Evolutionary conservation across 1,140 invertebrate species (phyloP).

Genomic region (Harpegnathos saltator): DNA sequence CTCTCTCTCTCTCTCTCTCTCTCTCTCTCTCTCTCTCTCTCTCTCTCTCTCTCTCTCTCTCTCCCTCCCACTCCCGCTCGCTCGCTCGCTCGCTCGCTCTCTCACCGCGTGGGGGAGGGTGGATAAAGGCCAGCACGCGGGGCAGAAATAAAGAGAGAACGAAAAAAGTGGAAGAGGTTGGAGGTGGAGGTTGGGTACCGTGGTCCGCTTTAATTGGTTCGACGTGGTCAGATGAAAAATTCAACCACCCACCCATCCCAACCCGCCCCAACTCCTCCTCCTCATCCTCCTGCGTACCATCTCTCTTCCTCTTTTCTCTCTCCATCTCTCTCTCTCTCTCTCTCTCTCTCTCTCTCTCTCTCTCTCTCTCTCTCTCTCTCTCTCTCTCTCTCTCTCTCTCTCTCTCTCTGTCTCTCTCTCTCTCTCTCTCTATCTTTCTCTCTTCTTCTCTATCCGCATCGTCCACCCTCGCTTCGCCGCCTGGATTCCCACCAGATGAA

Average conservation of each 20-base stretch:
- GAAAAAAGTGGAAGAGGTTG: conserved; percentile 76
- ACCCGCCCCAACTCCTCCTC: conserved; percentile 42
- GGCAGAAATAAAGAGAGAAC: conserved; percentile 79
- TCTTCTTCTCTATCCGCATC: conserved; percentile 35
- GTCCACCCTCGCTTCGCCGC: conserved; percentile 39
- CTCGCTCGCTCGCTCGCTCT: no score
- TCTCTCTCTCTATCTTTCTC: conserved; percentile 51
- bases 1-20: neutral
- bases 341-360: no score
- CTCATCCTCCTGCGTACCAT: conserved; percentile 43
- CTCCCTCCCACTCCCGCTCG: no score
- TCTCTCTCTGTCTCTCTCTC: conserved; percentile 1
- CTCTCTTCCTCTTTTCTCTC: conserved; percentile 37
- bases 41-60: no score
- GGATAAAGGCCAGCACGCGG: conserved; percentile 77
- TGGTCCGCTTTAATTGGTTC: conserved; percentile 85
- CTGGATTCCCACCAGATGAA: conserved; percentile 69
- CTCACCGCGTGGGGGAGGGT: conserved; percentile 33
- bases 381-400: neutral
- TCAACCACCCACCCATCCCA: conserved; percentile 77
- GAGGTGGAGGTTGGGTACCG: conserved; percentile 78
- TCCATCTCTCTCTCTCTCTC: no score
- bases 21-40: no score
- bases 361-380: neutral
- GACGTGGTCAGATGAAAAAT: conserved; percentile 86